Base-by-base conservation (phyloP, 2,113 vertebrate genomes). In the Herpailurus yagouaroundi region DNA sequence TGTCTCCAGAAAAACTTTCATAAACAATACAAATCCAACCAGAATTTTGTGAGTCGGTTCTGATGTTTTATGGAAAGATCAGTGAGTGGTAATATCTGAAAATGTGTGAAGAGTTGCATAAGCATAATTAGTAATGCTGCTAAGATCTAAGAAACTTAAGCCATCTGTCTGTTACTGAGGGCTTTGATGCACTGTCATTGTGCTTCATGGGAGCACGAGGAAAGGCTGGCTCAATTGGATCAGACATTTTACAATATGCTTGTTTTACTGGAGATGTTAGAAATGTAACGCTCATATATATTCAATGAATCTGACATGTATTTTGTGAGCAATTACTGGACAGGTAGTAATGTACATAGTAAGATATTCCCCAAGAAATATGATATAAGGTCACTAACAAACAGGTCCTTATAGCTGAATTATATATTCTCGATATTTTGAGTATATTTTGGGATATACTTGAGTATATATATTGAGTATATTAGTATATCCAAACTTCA, bases 41-140 rank as follows among this genome's bases (percentile, higher is more conserved):
- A 82, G 50, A 50, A 68, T 48, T 90, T 76, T 87, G 6, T 57
- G 33, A 68, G 29, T 89, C 90, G 15, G 1, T 76, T 91, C 68
- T 21, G 71, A 36, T 76, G 41, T 2, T 90, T 57, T 88, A 84
- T 52, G 27, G 45, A 64, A 95, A 92, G 31, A 8, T 96, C 38
- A 45, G 0, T 50, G 69, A 85, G 7, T 83, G 83, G 45, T 71
- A 71, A 48, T 63, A 76, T 93, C 6, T 77, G 45, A 81, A 91
- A 95, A 82, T 89, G 23, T 87, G 50, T 52, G 69, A 89, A 60
- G 45, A 77, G 41, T 79, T 94, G n/a, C 66, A 71, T 79, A 82
- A 71, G 25, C 13, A 63, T 79, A 92, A 95, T 83, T 82, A 71
- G 10, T 52, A 90, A 45, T 83, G 33, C 12, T 60, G 48, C 9